Percentiles rank a stretch among this genome's conserved stretches.
phyloP scores from a whole-genome alignment of 2,113 vertebrate genomes.

The Heterotis niloticus region DNA sequence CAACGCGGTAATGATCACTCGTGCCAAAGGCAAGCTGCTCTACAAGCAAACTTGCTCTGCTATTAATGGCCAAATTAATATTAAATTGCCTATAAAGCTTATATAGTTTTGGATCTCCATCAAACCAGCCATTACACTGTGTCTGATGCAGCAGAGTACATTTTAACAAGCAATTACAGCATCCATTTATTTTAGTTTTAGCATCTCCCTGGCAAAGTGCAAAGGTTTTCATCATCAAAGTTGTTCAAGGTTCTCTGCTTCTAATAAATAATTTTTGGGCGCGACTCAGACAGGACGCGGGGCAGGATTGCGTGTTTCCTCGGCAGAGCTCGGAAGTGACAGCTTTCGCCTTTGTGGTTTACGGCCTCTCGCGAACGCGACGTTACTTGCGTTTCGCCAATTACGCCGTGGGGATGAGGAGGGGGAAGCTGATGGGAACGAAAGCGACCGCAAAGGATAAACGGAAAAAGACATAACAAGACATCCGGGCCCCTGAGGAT shows the following conservation, averaged over 20 bases:
- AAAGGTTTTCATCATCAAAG: conserved; percentile 6
- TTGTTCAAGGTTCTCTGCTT: neutral
- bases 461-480: too few relatives aligned
- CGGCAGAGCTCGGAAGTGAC: too few relatives aligned
- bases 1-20: neutral
- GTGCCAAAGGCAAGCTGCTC: neutral
- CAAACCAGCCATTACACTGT: neutral
- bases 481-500: too few relatives aligned
- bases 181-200: neutral
- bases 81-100: neutral
- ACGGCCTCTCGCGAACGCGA: too few relatives aligned
- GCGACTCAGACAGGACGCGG: too few relatives aligned
- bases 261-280: neutral
- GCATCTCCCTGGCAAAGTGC: neutral
- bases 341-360: too few relatives aligned
- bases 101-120: neutral
- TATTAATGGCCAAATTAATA: neutral
- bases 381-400: too few relatives aligned
- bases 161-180: conserved; percentile 1
- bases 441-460: too few relatives aligned
- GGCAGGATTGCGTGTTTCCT: too few relatives aligned
- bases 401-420: too few relatives aligned
- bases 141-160: neutral
- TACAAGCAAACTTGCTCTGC: neutral
- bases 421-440: too few relatives aligned